A percentile compares a stretch with the other conserved stretches of the same genome.
Evolutionary conservation across 1,140 invertebrate species (phyloP).

Genomic region (Aradophagus sp.): DNA sequence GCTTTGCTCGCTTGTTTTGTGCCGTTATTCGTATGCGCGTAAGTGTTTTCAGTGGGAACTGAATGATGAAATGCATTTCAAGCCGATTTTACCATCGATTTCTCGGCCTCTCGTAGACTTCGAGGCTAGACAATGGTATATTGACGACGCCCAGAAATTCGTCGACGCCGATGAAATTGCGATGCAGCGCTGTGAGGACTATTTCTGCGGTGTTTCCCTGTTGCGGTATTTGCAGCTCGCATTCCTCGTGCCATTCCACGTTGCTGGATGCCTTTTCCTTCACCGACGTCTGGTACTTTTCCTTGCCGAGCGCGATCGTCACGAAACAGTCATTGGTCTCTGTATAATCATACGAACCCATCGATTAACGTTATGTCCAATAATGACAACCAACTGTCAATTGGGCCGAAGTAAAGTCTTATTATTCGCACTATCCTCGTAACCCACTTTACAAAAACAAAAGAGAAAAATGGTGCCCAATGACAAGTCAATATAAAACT

Average conservation of each 20-base stretch:
- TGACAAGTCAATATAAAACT: no score
- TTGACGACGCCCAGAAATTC: constrained; percentile 91
- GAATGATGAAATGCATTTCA: no score
- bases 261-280: constrained; percentile 89
- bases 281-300: constrained; percentile 96
- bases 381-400: constrained; percentile 28
- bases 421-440: constrained; percentile 27
- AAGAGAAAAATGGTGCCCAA: no score
- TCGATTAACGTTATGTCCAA: constrained; percentile 36
- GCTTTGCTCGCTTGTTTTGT: no score
- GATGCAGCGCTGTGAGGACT: constrained; percentile 88
- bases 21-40: no score
- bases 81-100: constrained; percentile 89
- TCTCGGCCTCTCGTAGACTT: constrained; percentile 91
- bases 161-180: constrained; percentile 92
- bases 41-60: no score
- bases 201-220: constrained; percentile 92
- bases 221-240: constrained; percentile 92
- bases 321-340: constrained; percentile 96
- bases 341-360: constrained; percentile 58
- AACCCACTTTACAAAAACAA: background rate
- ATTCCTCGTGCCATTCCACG: constrained; percentile 96
- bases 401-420: constrained; percentile 17
- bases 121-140: constrained; percentile 89
- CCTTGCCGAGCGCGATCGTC: constrained; percentile 93